Conservation (phyloP, 2,888 invertebrate species). For the Reticulitermes lucifugus region DNA sequence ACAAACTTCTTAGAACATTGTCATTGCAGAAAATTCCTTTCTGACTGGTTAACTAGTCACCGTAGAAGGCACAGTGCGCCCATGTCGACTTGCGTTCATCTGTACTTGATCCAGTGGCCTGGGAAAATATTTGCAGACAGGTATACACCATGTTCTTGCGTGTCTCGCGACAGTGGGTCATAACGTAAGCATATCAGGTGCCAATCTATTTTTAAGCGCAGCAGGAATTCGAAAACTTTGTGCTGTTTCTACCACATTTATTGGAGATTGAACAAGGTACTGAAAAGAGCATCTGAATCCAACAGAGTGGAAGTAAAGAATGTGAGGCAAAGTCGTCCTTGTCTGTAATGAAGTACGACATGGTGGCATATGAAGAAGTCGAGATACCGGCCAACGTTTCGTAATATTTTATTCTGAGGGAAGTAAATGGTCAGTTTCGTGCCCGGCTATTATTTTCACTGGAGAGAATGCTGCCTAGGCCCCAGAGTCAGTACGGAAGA, state of each 20-base stretch:
- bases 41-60: not conserved
- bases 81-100: not conserved
- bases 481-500: too few species aligned
- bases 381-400: too few species aligned
- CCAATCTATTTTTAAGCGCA: not conserved
- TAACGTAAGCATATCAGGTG: not conserved
- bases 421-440: too few species aligned
- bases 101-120: not conserved
- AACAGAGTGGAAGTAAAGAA: too few species aligned
- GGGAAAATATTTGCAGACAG: constrained; percentile 7
- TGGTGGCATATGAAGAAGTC: too few species aligned
- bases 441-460: too few species aligned
- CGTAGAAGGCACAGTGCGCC: not conserved
- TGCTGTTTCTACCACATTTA: not conserved
- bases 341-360: too few species aligned
- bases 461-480: too few species aligned
- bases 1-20: not conserved
- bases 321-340: too few species aligned
- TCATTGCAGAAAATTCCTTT: not conserved
- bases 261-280: too few species aligned
- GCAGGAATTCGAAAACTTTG: not conserved
- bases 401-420: too few species aligned
- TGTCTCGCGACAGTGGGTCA: not conserved
- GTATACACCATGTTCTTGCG: not conserved
- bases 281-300: too few species aligned